Base-by-base conservation (phyloP, 2,113 vertebrate species). In the Chiloscyllium plagiosum region DNA sequence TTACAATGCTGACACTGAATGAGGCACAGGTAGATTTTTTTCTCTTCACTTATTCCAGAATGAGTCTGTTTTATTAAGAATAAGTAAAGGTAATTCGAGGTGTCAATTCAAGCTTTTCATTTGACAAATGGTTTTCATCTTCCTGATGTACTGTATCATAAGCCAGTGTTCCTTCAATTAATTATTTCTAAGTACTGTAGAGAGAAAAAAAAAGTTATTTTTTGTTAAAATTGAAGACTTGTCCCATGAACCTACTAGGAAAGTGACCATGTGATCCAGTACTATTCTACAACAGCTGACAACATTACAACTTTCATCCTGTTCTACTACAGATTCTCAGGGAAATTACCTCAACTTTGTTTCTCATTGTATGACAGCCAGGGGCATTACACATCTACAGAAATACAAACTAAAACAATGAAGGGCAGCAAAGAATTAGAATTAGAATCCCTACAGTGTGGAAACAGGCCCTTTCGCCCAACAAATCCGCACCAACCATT, bases 311-410 rank as follows among this genome's bases (percentile, higher is more conserved):
- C 12, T 65, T 13, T 29, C 61, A 93, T 93, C n/a, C 89, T 66
- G 33, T 65, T 93, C 15, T 68, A 65, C 2, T 37, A 66, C 33
- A 22, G 13, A 5, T 42, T 47, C 80, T 42, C 15, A 83, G 80
- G 37, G 37, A 90, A 90, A 89, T 92, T 12, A 93, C 65, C 89
- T 92, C 89, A 7, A 66, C 37, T 93, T 93, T 66, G 65, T 93
- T 37, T 66, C 33, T 93, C 89, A 68, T 92, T 92, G 56, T 61
- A 93, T 22, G 33, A 29, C 56, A 90, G 33, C 2, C 42, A 86
- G 86, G 56, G 61, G 20, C 33, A 93, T 93, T 65, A 93, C 66
- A 37, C 4, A 10, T 5, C 10, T 37, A 33, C 13, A 66, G 56
- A 92, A 92, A 66, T 93, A 66, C 56, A 66, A 17, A 65, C 87